phyloP scores from a whole-genome alignment of 2,113 vertebrate species.

The Eira barbara region DNA sequence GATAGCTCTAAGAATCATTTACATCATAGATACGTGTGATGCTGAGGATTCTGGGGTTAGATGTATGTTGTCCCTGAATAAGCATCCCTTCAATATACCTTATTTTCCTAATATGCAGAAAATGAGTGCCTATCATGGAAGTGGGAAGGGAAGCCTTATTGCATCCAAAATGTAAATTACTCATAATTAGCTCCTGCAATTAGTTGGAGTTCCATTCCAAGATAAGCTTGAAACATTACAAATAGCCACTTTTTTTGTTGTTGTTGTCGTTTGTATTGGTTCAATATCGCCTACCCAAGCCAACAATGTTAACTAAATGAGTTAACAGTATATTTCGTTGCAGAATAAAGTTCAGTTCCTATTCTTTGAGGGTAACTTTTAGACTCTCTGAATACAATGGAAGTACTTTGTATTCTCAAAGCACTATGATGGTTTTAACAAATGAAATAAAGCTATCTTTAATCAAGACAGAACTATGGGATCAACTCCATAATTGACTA shows the following conservation, averaged over 20 bases:
- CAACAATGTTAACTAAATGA: neutral
- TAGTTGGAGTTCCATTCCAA: neutral
- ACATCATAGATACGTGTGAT: neutral
- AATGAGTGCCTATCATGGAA: neutral
- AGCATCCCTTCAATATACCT: neutral
- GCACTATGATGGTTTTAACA: neutral
- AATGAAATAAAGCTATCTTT: neutral
- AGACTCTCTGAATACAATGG: neutral
- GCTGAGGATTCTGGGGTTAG: rapidly evolving
- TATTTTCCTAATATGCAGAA: neutral
- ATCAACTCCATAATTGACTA: neutral
- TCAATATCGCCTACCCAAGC: neutral
- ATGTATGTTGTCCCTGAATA: neutral
- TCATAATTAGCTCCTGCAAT: neutral
- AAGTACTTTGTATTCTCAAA: neutral
- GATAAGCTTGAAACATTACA: neutral
- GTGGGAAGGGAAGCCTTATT: rapidly evolving
- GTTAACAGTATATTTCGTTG: neutral
- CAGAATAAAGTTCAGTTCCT: neutral
- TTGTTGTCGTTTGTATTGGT: neutral
- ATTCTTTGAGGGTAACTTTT: neutral
- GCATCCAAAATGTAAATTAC: neutral
- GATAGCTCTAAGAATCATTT: neutral
- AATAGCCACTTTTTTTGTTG: neutral
- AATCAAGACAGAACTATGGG: neutral